A percentile compares a stretch with the other conserved stretches of the same genome.
phyloP scores from a whole-genome alignment of 2,888 invertebrate species.

The Labia minor region DNA sequence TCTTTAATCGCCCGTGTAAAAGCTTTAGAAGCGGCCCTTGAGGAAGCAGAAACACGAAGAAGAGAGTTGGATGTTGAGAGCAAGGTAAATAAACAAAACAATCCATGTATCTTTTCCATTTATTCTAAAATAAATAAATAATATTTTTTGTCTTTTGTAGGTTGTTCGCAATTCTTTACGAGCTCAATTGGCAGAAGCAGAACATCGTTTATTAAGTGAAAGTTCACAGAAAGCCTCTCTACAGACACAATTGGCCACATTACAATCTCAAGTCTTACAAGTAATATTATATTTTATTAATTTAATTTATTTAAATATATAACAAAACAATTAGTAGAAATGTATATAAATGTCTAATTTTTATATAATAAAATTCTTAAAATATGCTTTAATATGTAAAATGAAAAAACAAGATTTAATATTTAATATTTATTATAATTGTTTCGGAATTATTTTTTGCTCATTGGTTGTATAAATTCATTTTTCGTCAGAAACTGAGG shows the following conservation, averaged over 20 bases:
- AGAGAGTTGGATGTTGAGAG: not conserved
- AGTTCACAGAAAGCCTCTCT: not conserved
- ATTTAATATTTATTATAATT: not conserved
- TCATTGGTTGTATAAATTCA: too few species aligned
- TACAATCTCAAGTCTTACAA: not conserved
- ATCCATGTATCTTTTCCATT: constrained; percentile 3
- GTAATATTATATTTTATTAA: not conserved
- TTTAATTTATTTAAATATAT: not conserved
- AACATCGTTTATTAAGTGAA: not conserved
- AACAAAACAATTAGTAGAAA: too few species aligned
- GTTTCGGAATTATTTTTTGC: too few species aligned
- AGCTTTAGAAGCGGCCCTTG: not conserved
- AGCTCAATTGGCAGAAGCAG: constrained; percentile 45
- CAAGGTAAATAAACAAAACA: not conserved
- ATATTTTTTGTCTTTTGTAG: constrained; percentile 17
- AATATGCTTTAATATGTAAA: too few species aligned
- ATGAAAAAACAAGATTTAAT: not conserved
- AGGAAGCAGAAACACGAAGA: not conserved
- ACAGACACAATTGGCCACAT: not conserved
- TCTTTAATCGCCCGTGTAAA: not conserved
- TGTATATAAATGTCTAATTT: too few species aligned
- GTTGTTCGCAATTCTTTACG: constrained; percentile 36
- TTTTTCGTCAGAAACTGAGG: too few species aligned
- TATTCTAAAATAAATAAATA: constrained; percentile 17
- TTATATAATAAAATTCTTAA: too few species aligned